Percentiles rank a stretch among this genome's conserved stretches.
phyloP scores from a whole-genome alignment of 2,113 vertebrate species.

The Menura novaehollandiae region DNA sequence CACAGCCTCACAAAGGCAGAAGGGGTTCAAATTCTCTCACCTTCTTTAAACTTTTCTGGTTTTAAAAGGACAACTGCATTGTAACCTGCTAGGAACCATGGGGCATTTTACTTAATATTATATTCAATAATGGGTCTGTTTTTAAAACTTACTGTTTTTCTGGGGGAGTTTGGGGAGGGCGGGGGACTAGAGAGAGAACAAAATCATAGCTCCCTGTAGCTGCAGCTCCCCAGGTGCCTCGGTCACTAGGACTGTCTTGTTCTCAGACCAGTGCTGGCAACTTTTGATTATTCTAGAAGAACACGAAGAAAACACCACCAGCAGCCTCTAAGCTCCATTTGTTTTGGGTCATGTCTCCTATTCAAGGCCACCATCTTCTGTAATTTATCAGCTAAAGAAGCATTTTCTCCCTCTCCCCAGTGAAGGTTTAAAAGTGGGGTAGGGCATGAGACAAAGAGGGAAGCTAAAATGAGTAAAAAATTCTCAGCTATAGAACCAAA shows the following conservation, averaged over 20 bases:
- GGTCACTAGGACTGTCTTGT: neutral
- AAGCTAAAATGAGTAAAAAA: conserved; percentile 69
- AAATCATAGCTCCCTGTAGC: conserved; percentile 40
- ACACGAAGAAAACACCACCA: neutral
- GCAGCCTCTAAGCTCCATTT: conserved; percentile 30
- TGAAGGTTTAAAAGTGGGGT: conserved; percentile 24
- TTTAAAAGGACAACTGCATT: conserved; percentile 56
- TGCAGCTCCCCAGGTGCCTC: conserved; percentile 4
- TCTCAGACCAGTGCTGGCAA: conserved; percentile 19
- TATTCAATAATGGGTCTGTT: conserved; percentile 23
- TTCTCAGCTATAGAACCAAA: conserved; percentile 74
- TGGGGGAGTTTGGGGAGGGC: neutral
- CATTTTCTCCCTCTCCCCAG: conserved; percentile 50
- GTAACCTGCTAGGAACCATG: conserved; percentile 45
- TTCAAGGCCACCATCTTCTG: conserved; percentile 36
- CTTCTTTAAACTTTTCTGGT: neutral
- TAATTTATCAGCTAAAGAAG: conserved; percentile 53
- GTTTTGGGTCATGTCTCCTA: conserved; percentile 30
- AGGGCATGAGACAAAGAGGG: conserved; percentile 2
- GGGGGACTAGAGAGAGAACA: conserved; percentile 14
- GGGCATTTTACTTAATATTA: conserved; percentile 36
- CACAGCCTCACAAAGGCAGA: conserved; percentile 40
- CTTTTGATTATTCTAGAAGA: neutral
- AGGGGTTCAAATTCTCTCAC: conserved; percentile 46
- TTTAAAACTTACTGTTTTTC: conserved; percentile 54